Percentiles rank a stretch among this genome's conserved stretches.
Conservation (phyloP, 1,140 invertebrate species). For the Bombus ignitus region DNA sequence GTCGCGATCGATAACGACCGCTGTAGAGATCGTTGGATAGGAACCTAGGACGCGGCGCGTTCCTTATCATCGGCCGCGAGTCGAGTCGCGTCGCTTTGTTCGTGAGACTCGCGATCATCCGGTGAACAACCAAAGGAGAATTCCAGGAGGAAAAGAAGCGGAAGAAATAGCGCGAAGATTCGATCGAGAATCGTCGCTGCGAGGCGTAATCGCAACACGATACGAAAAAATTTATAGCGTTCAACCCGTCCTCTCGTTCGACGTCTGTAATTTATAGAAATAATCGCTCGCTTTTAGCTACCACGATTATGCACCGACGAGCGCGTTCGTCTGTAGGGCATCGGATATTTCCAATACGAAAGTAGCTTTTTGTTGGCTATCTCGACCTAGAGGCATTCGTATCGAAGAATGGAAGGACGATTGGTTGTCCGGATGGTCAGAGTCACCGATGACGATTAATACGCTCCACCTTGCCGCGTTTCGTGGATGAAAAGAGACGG, state of each 20-base stretch:
- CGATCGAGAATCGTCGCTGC: neutral
- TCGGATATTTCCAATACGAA: neutral
- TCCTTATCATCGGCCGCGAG: neutral
- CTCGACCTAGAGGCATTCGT: neutral
- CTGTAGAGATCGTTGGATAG: neutral
- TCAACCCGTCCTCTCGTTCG: neutral
- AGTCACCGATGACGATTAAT: neutral
- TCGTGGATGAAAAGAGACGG: neutral
- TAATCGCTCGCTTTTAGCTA: neutral
- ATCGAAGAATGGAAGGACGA: neutral
- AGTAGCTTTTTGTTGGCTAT: neutral
- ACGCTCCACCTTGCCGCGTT: neutral
- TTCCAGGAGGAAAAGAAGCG: too few relatives aligned
- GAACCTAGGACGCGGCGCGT: too few relatives aligned
- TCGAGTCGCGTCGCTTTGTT: neutral
- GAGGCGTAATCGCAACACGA: neutral
- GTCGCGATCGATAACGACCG: neutral
- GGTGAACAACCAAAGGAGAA: too few relatives aligned
- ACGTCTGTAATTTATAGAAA: neutral
- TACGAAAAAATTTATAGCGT: neutral
- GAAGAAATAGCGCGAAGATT: neutral
- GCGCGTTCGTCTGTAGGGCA: neutral
- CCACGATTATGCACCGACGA: neutral
- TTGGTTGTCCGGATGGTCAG: neutral
- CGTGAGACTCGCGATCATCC: neutral